Base-by-base conservation (phyloP, 2,888 invertebrate genomes). In the Tetropium fuscum region DNA sequence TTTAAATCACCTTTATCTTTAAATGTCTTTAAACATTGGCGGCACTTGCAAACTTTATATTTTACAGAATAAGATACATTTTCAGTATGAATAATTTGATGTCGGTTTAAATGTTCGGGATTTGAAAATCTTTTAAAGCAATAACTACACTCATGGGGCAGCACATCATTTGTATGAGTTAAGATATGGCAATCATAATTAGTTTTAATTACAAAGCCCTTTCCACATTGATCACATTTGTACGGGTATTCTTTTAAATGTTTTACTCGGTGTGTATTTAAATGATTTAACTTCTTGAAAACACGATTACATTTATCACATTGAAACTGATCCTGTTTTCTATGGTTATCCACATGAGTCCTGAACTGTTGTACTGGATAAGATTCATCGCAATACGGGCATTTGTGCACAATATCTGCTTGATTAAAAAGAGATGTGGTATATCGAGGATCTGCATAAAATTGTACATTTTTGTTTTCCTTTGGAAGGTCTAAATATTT, bases 181-280 rank as follows among this genome's bases (percentile, higher is more conserved):
- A 77, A 58, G 25, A 75, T 65, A 58, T 78, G 78, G 34, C 74
- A 77, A 11, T 77, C 72, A 51, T 74, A 77, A 60, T 77, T 77
- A 8, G 36, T 70, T 59, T 76, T 70, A 15, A 73, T 71, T n/a
- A 77, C 75, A 63, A 78, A 78, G 8, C 74, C 72, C 64, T 77
- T 78, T 10, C 66, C 69, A 48, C 77, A 77, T 8, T 72, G 69
- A 10, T 72, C 70, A 53, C 77, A 77, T 48, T 75, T 73, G 44
- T 69, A 78, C 1, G 78, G 77, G 51, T 64, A 72, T 56, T 77
- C 77, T 65, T 76, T 75, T 43, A 74, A 63, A 67, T 78, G 78
- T 51, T 73, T 72, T 1, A 77, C 62, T 15, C 71, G 60, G 53
- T 78, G 78, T 4, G 71, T 74, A 63, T 75, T 75, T 48, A 78